Conservation (phyloP, 2,113 vertebrate genomes). For the Leptobrachium leishanense region DNA sequence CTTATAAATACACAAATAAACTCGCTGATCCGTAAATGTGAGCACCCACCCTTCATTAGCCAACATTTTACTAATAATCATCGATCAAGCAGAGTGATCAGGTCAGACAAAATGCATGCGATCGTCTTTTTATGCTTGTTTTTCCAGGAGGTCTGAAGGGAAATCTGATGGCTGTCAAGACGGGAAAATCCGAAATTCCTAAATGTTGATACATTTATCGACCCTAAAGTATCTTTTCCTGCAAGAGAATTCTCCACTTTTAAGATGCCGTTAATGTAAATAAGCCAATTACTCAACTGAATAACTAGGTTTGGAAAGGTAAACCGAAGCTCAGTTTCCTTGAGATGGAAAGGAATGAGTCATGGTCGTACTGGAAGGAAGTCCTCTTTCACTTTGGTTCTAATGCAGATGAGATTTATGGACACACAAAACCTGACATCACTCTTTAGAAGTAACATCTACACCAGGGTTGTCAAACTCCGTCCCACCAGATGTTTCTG, state of each 20-base stretch:
- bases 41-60: too few species aligned
- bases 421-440: constrained; percentile 21
- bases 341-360: constrained; percentile 36
- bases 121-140: too few species aligned
- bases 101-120: too few species aligned
- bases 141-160: too few species aligned
- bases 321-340: constrained; percentile 39
- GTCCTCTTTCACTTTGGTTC: constrained; percentile 40
- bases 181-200: too few species aligned
- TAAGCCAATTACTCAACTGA: constrained; percentile 35
- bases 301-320: constrained; percentile 38
- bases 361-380: constrained; percentile 35
- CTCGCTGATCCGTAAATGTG: too few species aligned
- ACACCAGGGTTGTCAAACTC: too few species aligned
- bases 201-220: neutral
- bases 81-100: too few species aligned
- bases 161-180: too few species aligned
- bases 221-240: constrained; percentile 28
- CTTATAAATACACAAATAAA: too few species aligned
- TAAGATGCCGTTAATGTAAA: constrained; percentile 27
- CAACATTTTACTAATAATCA: too few species aligned
- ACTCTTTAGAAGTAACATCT: constrained; percentile 25
- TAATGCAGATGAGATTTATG: constrained; percentile 35
- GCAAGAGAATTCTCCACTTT: constrained; percentile 18
- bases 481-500: too few species aligned